Base-by-base conservation (phyloP, 2,888 invertebrate species). In the Sinopyrophorus schimmeli region DNA sequence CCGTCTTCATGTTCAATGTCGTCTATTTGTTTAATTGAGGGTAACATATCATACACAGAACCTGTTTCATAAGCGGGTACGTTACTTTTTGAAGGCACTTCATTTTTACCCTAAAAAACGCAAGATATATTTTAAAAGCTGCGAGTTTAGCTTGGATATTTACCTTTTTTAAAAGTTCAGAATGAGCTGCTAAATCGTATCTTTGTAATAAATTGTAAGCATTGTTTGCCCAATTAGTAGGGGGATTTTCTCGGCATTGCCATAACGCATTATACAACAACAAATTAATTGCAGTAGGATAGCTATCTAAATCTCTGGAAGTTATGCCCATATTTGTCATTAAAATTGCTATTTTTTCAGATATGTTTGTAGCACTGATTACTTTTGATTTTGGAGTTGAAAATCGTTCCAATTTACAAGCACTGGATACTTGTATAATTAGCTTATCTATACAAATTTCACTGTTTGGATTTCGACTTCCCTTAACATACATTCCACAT, bases 201-300 rank as follows among this genome's bases (percentile, higher is more conserved):
- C 89, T 72, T 72, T 82, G 84, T 23, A 89, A 78, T 20, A 91
- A 76, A 44, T 79, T 78, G 70, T 88, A 90, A 0, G 86, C 85
- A 14, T 80, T 78, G 12, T 79, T 75, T 0, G 86, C 81, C 87
- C 89, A 89, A 68, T 82, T 82, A 17, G 82, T 76, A 0, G 87
- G 86, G 0, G 90, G 89, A 47, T 80, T 77, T 60, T 81, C 79
- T 62, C 89, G 79, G 59, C 87, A 86, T 56, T 80, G 75, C 70
- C 86, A 83, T 53, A 89, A 80, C 9, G 83, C 80, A 67, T 87
- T 82, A 54, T 83, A 78, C 0, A 89, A 73, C 9, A 87, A 77
- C 1, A 88, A 74, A 5, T 82, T 77, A n/a, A 90, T 73, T 0
- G 87, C 87, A 0, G 83, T 79, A 0, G 90, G 89, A 14, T 89